Evolutionary conservation across 2,888 invertebrate genomes (phyloP).

Genomic region (Melanostoma scalare): DNA sequence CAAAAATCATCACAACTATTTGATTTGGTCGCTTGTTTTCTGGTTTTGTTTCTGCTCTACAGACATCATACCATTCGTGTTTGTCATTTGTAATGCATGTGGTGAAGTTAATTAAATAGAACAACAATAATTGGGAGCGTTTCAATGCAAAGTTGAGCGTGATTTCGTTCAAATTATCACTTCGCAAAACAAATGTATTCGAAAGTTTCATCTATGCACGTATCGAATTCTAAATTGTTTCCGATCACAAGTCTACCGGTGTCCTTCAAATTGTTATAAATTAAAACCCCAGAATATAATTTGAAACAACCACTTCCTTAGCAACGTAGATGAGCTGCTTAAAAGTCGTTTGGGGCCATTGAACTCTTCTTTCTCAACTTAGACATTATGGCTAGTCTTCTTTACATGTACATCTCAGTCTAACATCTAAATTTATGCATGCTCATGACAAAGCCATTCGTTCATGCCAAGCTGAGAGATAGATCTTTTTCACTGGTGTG

Average conservation of each 20-base stretch:
- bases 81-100: constrained; percentile 44
- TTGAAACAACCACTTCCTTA: constrained; percentile 16
- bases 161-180: no score
- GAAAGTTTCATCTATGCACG: no score
- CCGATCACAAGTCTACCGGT: no score
- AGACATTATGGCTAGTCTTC: constrained; percentile 29
- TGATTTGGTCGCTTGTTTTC: constrained; percentile 35
- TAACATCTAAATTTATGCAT: constrained; percentile 49
- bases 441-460: constrained; percentile 25
- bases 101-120: not conserved
- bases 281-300: no score
- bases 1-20: constrained; percentile 53
- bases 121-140: no score
- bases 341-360: constrained; percentile 45
- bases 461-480: constrained; percentile 30
- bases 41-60: constrained; percentile 43
- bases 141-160: no score
- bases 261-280: not conserved
- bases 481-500: constrained; percentile 43
- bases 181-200: no score
- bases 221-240: no score
- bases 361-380: constrained; percentile 51
- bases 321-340: not conserved
- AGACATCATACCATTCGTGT: constrained; percentile 44
- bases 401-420: not conserved